A percentile compares a stretch with the other conserved stretches of the same genome.
phyloP scores from a whole-genome alignment of 2,113 vertebrate species.

The Catharus minimus region DNA sequence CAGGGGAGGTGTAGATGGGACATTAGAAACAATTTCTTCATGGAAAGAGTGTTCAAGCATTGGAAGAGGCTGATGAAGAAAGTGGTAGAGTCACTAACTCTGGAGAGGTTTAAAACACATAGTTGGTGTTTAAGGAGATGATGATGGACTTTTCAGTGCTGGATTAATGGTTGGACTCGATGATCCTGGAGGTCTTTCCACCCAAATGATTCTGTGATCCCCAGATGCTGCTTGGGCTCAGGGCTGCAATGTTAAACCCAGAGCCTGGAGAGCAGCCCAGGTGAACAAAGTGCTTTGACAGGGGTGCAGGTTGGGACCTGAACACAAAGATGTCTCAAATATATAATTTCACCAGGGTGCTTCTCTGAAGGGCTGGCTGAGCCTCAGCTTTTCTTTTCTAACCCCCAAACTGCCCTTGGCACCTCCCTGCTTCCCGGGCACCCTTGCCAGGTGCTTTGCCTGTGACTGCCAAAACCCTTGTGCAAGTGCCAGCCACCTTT shows the following conservation, averaged over 20 bases:
- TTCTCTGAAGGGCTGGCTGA: background rate
- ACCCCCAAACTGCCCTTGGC: background rate
- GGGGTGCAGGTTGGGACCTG: background rate
- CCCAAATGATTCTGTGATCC: background rate
- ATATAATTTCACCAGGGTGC: background rate
- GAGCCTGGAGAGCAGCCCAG: background rate
- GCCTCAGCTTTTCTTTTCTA: background rate
- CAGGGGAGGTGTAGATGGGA: background rate
- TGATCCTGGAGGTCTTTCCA: background rate
- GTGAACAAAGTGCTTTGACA: background rate
- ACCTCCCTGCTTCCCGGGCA: fast-evolving
- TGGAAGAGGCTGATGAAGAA: background rate
- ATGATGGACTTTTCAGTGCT: background rate
- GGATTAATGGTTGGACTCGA: background rate
- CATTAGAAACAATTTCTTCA: background rate
- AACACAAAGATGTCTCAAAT: background rate
- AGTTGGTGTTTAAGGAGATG: background rate
- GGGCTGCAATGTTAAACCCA: background rate
- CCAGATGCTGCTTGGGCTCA: background rate
- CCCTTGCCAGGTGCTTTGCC: slow-evolving; percentile 5
- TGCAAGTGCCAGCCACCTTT: background rate
- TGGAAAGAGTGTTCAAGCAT: background rate
- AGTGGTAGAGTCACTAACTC: background rate
- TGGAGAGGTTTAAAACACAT: background rate
- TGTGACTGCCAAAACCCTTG: background rate